Evolutionary conservation across 2,113 vertebrate genomes (phyloP).

Genomic region (Tupaia chinensis): DNA sequence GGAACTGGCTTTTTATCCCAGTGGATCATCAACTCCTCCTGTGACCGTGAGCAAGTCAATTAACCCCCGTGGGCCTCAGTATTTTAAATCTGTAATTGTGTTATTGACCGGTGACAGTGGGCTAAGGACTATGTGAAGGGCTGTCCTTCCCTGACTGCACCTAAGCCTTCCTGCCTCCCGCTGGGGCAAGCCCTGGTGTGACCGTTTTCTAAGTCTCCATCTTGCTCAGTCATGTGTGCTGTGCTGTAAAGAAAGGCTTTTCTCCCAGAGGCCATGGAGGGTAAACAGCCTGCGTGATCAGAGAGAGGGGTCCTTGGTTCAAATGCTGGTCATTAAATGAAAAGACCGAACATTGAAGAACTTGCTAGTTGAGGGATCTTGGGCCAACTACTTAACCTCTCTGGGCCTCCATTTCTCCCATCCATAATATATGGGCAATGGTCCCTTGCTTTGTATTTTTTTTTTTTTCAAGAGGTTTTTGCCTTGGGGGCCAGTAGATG

Average conservation of each 20-base stretch:
- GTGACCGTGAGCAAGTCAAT: neutral
- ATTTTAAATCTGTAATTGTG: neutral
- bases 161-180: neutral
- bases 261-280: neutral
- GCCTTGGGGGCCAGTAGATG: too few relatives aligned
- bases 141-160: rapidly evolving
- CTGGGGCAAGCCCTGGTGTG: rapidly evolving
- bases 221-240: rapidly evolving
- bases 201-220: neutral
- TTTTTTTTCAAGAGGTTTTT: too few relatives aligned
- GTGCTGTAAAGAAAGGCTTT: neutral
- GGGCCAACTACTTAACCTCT: neutral
- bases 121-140: rapidly evolving
- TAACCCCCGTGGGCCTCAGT: neutral
- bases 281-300: neutral
- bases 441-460: too few relatives aligned
- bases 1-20: neutral
- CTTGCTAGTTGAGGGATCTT: neutral
- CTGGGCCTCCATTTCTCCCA: neutral
- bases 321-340: neutral
- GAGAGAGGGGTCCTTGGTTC: neutral
- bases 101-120: too few relatives aligned
- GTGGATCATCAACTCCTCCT: too few relatives aligned
- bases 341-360: too few relatives aligned
- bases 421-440: neutral